phyloP scores from a whole-genome alignment of 1,140 invertebrate species.

The Drosophila kepulauana region DNA sequence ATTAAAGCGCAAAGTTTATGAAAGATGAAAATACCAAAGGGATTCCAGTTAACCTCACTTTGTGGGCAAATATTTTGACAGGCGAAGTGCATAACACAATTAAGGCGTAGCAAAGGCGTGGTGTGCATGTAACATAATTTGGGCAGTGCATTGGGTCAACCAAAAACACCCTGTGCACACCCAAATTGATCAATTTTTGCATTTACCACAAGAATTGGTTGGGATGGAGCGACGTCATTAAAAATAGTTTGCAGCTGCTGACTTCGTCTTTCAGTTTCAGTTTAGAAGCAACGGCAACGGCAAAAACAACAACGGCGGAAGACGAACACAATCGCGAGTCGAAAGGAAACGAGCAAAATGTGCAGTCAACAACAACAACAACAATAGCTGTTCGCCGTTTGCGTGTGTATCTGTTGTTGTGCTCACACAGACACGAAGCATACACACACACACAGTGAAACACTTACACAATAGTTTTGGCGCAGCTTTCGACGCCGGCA shows the following conservation, averaged over 20 bases:
- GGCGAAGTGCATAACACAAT: slow-evolving; percentile 57
- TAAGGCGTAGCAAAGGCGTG: slow-evolving; percentile 46
- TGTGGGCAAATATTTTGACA: slow-evolving; percentile 38
- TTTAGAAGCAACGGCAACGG: slow-evolving; percentile 23
- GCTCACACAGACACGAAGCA: too few species aligned
- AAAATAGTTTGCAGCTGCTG: slow-evolving; percentile 33
- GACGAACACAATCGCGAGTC: slow-evolving; percentile 14
- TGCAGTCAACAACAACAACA: slow-evolving; percentile 46
- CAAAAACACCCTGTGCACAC: background rate
- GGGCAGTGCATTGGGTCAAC: background rate
- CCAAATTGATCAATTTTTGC: slow-evolving; percentile 76
- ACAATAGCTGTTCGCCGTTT: slow-evolving; percentile 46
- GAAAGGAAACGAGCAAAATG: slow-evolving; percentile 53
- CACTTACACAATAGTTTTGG: slow-evolving; percentile 21
- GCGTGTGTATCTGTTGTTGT: slow-evolving; percentile 27
- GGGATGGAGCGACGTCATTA: slow-evolving; percentile 59
- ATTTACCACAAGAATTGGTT: slow-evolving; percentile 60
- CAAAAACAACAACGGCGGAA: slow-evolving; percentile 5
- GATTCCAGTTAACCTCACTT: background rate
- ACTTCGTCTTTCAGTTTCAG: slow-evolving; percentile 35
- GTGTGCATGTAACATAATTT: slow-evolving; percentile 17
- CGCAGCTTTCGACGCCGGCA: slow-evolving; percentile 28
- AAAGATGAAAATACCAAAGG: background rate
- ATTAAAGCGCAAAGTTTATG: too few species aligned
- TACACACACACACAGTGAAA: slow-evolving; percentile 6